Evolutionary conservation across 2,113 vertebrate genomes (phyloP).

Genomic region (Mustela lutreola): DNA sequence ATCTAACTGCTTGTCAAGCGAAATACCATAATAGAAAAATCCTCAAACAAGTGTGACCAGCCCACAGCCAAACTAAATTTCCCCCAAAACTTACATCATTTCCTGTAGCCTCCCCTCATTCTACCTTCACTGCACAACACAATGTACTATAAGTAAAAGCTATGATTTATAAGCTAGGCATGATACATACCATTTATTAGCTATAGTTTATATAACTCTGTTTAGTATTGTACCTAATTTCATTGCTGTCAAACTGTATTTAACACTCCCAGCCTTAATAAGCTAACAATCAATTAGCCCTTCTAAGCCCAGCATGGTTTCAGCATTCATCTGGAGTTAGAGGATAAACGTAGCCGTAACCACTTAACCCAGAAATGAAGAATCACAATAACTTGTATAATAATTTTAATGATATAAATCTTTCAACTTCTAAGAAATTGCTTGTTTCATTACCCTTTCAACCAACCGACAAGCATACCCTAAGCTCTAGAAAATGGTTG

Average conservation of each 20-base stretch:
- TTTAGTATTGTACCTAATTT: slow-evolving; percentile 62
- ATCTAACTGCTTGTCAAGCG: not conserved
- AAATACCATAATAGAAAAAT: not conserved
- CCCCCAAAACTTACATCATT: not conserved
- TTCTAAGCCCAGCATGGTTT: slow-evolving; percentile 55
- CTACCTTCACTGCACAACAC: not conserved
- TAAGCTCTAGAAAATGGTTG: not conserved
- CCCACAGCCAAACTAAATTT: not conserved
- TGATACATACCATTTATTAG: slow-evolving; percentile 63
- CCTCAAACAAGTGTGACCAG: not conserved
- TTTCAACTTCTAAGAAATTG: slow-evolving; percentile 20
- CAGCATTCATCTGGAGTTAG: not conserved
- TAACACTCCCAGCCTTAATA: slow-evolving; percentile 75
- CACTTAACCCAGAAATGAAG: slow-evolving; percentile 45
- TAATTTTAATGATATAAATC: slow-evolving; percentile 22
- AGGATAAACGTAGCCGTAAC: slow-evolving; percentile 8
- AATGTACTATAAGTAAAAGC: slow-evolving; percentile 27
- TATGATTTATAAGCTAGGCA: slow-evolving; percentile 39
- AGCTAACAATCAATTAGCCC: slow-evolving; percentile 69
- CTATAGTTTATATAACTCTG: slow-evolving; percentile 61
- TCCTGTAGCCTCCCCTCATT: not conserved
- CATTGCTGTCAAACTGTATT: slow-evolving; percentile 61
- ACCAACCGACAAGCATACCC: not conserved
- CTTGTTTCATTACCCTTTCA: slow-evolving; percentile 8
- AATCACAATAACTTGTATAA: not conserved